Conservation (phyloP, 2,113 vertebrate species). For the Salvator merianae region DNA sequence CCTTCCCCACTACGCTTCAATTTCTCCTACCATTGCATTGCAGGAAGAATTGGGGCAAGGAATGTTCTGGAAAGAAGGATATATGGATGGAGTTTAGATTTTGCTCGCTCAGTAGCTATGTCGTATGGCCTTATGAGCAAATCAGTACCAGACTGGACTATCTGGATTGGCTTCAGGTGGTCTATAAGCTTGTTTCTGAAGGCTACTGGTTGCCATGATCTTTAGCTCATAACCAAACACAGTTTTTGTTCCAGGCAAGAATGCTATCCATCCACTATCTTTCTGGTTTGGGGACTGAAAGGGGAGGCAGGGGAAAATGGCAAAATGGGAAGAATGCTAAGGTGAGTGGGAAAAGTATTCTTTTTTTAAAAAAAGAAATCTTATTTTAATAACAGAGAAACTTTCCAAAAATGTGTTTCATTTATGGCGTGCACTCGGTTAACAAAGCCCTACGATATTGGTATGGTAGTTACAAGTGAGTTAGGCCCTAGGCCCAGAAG, state of each 20-base stretch:
- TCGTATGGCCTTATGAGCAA: too few relatives aligned
- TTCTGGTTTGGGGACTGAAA: not conserved
- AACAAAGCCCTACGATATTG: constrained; percentile 29
- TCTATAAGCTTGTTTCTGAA: not conserved
- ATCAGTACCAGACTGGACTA: not conserved
- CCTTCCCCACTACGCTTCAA: too few relatives aligned
- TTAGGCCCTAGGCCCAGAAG: constrained; percentile 51
- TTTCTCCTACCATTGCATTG: too few relatives aligned
- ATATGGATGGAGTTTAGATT: too few relatives aligned
- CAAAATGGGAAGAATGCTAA: not conserved
- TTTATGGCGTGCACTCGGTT: constrained; percentile 32
- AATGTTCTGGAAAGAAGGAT: too few relatives aligned
- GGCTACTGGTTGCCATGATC: not conserved
- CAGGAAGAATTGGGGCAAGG: too few relatives aligned
- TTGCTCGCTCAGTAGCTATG: not conserved
- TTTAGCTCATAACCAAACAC: not conserved
- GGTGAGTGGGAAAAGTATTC: not conserved
- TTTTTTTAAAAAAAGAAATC: not conserved
- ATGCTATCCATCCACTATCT: not conserved
- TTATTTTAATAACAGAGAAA: constrained; percentile 47
- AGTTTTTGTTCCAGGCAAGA: not conserved
- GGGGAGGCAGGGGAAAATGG: too few relatives aligned
- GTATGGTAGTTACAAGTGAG: constrained; percentile 46
- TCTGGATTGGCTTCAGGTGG: not conserved
- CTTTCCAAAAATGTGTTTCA: constrained; percentile 38